Evolutionary conservation across 35 echinoderm and acorn worm genomes (phyloP), one percentile per base, ranked within the genome.

Genomic region (Ophiothrix spiculata): DNA sequence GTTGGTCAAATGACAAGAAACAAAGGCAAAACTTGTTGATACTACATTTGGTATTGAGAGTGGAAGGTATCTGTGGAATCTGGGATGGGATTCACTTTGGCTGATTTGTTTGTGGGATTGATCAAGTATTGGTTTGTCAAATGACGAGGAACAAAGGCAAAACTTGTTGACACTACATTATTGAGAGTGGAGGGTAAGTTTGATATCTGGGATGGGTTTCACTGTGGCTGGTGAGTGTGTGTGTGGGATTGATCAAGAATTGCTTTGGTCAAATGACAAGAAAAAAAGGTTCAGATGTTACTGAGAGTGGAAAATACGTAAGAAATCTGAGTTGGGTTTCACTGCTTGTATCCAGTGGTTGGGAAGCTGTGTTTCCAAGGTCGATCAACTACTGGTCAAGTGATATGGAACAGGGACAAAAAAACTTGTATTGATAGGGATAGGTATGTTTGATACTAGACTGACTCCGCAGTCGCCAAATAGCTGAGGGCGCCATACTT

Each of bases 261-360:
- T 85, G 21, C n/a, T 97, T 3, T 93, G 41, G 42, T 74, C 77
- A 32, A 28, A 77, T 19, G 40, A 82, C 54, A 38, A 38, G 2
- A 77, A 73, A 74, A n/a, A n/a, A 21, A 33, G 2, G 77, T 37
- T 19, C 40, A 38, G 12, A 56, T 39, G 95, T 73, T 25, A 90
- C 93, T 32, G 95, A 97, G 35, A 93, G 91, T 97, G 95, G 95
- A 85, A 78, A 91, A 91, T 97, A 85, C 63, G 69, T 33, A n/a
- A n/a, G n/a, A n/a, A n/a, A n/a, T n/a, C n/a, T n/a, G n/a, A n/a
- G n/a, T n/a, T n/a, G n/a, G n/a, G n/a, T n/a, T n/a, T n/a, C n/a
- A n/a, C n/a, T n/a, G n/a, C n/a, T n/a, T n/a, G n/a, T n/a, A n/a
- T n/a, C n/a, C n/a, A n/a, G n/a, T n/a, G n/a, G n/a, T n/a, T n/a